Evolutionary conservation across 2,888 invertebrate genomes (phyloP).

Genomic region (Acrobasis consociella): DNA sequence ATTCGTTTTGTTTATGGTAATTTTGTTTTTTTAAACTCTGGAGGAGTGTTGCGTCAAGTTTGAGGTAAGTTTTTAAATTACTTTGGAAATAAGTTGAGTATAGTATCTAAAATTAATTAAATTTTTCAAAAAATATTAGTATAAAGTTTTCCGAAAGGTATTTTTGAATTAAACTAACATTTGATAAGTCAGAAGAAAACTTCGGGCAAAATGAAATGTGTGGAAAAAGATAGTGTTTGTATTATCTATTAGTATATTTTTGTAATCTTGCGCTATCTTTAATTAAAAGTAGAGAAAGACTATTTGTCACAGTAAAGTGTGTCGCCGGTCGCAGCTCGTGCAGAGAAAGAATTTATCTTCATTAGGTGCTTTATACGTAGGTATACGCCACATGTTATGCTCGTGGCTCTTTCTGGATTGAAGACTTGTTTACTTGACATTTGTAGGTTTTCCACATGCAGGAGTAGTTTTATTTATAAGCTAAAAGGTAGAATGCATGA

Average conservation of each 20-base stretch:
- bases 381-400: not conserved
- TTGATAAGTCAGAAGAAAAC: no score
- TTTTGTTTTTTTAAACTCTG: conserved; percentile 25
- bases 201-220: not conserved
- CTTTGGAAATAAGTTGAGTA: not conserved
- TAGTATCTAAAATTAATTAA: no score
- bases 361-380: conserved; percentile 25
- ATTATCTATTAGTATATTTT: not conserved
- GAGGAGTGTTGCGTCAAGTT: conserved; percentile 17
- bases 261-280: conserved; percentile 29
- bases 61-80: conserved; percentile 29
- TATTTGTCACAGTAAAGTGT: conserved; percentile 43
- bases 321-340: conserved; percentile 33
- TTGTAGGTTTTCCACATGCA: not conserved
- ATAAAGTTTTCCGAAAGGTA: no score
- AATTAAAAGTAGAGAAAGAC: conserved; percentile 45
- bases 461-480: no score
- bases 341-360: conserved; percentile 42
- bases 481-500: no score
- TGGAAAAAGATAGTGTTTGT: not conserved
- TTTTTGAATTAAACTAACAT: no score
- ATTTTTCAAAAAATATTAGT: no score
- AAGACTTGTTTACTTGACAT: not conserved
- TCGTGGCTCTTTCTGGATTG: not conserved
- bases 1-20: conserved; percentile 31